Conservation (phyloP, 1,140 invertebrate species). For the Drosophila pseudoananassae region DNA sequence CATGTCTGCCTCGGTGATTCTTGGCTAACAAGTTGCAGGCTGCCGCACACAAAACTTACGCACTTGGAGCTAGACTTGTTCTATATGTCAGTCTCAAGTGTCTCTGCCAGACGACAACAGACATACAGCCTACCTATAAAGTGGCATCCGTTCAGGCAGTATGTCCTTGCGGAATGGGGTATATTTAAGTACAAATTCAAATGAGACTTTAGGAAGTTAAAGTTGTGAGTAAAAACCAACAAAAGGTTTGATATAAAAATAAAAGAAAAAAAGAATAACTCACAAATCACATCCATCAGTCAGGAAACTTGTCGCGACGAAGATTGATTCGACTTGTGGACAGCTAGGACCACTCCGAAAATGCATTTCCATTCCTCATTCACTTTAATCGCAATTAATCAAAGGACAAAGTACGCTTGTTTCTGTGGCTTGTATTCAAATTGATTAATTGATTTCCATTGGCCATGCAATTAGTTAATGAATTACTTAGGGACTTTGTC, state of each 20-base stretch:
- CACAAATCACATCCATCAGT: not conserved
- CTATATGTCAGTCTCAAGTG: conserved; percentile 78
- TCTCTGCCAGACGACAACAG: conserved; percentile 61
- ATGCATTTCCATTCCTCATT: conserved; percentile 52
- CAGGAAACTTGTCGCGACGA: conserved; percentile 51
- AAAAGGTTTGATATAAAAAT: too few relatives aligned
- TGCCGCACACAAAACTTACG: conserved; percentile 30
- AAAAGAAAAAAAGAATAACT: not conserved
- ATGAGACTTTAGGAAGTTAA: not conserved
- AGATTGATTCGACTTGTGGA: conserved; percentile 71
- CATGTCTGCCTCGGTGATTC: conserved; percentile 26
- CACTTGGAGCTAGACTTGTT: conserved; percentile 69
- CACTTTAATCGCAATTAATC: conserved; percentile 61
- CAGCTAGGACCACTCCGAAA: conserved; percentile 57
- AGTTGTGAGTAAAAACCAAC: not conserved
- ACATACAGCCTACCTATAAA: conserved; percentile 6
- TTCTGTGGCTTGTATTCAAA: conserved; percentile 33
- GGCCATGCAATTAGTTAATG: conserved; percentile 75
- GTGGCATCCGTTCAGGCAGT: not conserved
- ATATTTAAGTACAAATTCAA: conserved; percentile 23
- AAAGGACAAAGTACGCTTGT: conserved; percentile 51
- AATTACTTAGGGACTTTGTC: conserved; percentile 49
- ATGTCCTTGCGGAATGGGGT: conserved; percentile 13
- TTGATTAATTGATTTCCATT: conserved; percentile 68
- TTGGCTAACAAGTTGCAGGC: conserved; percentile 58